A percentile compares a stretch with the other conserved stretches of the same genome.
These are phyloP conservation scores for Hydrotaea cyrtoneurina DNA, from an alignment of 2,888 invertebrate genomes.

Conservation along the genomic window DNA sequence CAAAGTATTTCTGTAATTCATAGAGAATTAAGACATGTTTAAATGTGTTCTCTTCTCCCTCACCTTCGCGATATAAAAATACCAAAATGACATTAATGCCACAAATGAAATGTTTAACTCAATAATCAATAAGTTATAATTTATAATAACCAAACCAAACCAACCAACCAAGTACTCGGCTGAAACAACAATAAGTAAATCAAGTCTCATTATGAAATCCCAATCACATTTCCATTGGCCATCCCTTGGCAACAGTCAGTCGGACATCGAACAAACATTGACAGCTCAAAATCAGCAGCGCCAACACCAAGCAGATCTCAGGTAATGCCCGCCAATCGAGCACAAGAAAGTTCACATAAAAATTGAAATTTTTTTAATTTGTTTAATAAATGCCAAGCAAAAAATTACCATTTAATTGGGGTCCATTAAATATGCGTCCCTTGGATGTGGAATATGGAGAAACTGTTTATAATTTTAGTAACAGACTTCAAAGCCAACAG, in stretches of 20 bases:
- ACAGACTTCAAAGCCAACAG: neutral
- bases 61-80: too few species aligned
- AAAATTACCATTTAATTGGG: slow-evolving; percentile 44
- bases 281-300: too few species aligned
- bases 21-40: too few species aligned
- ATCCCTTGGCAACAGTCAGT: neutral
- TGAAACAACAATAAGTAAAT: neutral
- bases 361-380: slow-evolving; percentile 8
- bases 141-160: too few species aligned
- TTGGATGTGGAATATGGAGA: neutral
- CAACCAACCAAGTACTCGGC: neutral
- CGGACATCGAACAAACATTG: neutral
- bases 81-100: neutral
- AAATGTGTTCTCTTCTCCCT: too few species aligned
- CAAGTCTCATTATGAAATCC: neutral
- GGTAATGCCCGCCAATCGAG: neutral
- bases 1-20: too few species aligned
- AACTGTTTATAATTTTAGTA: neutral
- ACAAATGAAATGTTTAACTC: neutral
- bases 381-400: neutral
- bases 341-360: slow-evolving; percentile 30
- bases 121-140: neutral
- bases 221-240: neutral
- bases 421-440: neutral
- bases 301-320: neutral